These are phyloP conservation scores for Ptycholaimellus sp. DNA, from an alignment of 2,888 invertebrate genomes.

Conservation along the genomic window DNA sequence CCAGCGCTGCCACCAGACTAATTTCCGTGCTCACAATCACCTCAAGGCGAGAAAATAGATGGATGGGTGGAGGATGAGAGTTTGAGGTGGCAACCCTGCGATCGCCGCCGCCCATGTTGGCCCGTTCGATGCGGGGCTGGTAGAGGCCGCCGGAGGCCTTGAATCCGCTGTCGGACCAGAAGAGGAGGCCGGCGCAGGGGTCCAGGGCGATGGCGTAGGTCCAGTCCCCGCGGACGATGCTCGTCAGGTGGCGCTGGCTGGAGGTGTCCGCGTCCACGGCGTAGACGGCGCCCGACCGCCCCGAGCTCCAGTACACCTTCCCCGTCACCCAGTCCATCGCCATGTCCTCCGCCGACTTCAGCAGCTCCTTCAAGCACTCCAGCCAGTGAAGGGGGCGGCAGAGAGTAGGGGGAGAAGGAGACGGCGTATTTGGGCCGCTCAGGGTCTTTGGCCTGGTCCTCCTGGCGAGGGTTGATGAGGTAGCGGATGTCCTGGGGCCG, in stretches of 20 bases:
- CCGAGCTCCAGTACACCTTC: conserved; percentile 92
- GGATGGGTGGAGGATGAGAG: not conserved
- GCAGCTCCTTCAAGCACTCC: not conserved
- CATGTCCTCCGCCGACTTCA: conserved; percentile 13
- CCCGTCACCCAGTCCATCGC: conserved; percentile 76
- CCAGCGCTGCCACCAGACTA: conserved; percentile 77
- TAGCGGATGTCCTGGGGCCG: conserved; percentile 17
- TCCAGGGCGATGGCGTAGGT: conserved; percentile 83
- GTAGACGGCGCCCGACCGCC: conserved; percentile 71
- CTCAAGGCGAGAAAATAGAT: conserved; percentile 6
- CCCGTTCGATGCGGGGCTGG: conserved; percentile 49
- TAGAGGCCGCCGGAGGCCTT: conserved; percentile 19
- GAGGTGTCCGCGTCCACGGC: conserved; percentile 76
- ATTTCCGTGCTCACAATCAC: conserved; percentile 68
- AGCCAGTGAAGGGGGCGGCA: not conserved
- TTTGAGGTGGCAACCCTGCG: conserved; percentile 33
- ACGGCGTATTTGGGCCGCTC: too few species aligned
- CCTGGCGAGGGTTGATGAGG: too few species aligned
- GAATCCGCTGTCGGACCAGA: conserved; percentile 50
- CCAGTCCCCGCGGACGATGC: conserved; percentile 71
- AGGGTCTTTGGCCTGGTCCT: too few species aligned
- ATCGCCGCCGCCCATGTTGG: conserved; percentile 83
- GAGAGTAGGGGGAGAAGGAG: not conserved
- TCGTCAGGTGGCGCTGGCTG: too few species aligned
- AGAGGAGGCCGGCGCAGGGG: conserved; percentile 74